Evolutionary conservation across 2,113 vertebrate genomes (phyloP).

Genomic region (Pelecanus crispus): DNA sequence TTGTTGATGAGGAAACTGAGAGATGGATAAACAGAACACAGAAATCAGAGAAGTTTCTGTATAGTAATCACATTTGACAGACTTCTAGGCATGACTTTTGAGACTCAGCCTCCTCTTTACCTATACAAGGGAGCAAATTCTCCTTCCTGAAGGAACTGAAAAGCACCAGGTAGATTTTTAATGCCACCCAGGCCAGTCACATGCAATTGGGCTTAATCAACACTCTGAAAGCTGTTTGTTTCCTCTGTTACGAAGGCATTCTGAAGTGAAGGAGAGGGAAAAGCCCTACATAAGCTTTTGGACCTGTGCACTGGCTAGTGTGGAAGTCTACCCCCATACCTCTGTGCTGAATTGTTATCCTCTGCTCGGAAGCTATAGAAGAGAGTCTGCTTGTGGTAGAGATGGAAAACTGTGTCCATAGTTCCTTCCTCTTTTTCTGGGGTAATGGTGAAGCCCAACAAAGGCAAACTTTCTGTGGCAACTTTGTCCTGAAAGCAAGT

Average conservation of each 20-base stretch:
- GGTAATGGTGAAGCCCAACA: constrained; percentile 91
- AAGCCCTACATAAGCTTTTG: background rate
- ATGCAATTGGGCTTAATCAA: background rate
- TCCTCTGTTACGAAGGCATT: background rate
- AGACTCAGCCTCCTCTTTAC: background rate
- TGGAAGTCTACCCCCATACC: constrained; percentile 66
- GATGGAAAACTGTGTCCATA: constrained; percentile 83
- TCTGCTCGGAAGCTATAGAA: constrained; percentile 93
- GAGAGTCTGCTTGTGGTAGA: constrained; percentile 95
- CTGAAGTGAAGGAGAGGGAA: background rate
- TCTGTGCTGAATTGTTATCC: constrained; percentile 84
- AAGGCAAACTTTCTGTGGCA: constrained; percentile 90
- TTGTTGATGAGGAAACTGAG: background rate
- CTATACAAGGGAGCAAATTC: background rate
- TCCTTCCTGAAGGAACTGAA: background rate
- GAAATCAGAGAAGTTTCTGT: background rate
- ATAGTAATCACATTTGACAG: background rate
- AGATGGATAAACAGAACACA: background rate
- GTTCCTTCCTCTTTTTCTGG: constrained; percentile 79
- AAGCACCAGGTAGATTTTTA: background rate
- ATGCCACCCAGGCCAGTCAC: background rate
- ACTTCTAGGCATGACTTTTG: background rate
- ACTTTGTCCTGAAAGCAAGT: constrained; percentile 84
- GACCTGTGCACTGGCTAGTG: background rate
- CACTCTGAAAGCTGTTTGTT: background rate